Conservation (phyloP, 2,888 invertebrate species). For the Sarcophaga rosellei region DNA sequence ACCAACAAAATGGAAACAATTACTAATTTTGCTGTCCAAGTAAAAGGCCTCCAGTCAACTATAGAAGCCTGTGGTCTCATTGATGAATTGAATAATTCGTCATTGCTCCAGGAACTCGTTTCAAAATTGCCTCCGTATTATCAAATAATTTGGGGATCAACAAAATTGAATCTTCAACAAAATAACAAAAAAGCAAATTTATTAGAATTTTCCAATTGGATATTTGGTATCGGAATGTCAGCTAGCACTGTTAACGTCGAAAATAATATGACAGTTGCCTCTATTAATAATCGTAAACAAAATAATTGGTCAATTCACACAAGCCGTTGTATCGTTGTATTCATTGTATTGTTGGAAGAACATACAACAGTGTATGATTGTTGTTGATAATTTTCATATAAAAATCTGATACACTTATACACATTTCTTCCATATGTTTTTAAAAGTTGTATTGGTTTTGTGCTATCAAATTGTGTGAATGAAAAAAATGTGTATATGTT, state of each 20-base stretch:
- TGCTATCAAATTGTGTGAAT: no score
- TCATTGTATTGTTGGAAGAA: no score
- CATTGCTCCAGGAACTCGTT: constrained; percentile 58
- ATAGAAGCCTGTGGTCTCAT: constrained; percentile 56
- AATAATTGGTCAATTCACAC: no score
- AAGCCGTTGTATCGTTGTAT: no score
- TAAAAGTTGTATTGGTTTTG: no score
- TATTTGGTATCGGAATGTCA: constrained; percentile 50
- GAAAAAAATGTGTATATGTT: no score
- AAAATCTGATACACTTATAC: no score
- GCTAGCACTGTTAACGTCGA: constrained; percentile 40
- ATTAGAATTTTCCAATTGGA: constrained; percentile 52
- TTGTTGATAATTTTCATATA: no score
- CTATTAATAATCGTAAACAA: constrained; percentile 32
- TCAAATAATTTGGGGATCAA: constrained; percentile 56
- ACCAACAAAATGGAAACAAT: constrained; percentile 60
- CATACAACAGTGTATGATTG: no score
- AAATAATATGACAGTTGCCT: constrained; percentile 12
- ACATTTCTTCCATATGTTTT: no score
- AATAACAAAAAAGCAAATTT: constrained; percentile 49
- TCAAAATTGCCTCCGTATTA: constrained; percentile 59
- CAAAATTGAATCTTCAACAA: constrained; percentile 48
- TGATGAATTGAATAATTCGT: constrained; percentile 63
- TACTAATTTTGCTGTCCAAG: constrained; percentile 51
- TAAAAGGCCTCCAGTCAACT: constrained; percentile 45